Base-by-base conservation (phyloP, 2,113 vertebrate species). In the Dendrocopos noguchii region DNA sequence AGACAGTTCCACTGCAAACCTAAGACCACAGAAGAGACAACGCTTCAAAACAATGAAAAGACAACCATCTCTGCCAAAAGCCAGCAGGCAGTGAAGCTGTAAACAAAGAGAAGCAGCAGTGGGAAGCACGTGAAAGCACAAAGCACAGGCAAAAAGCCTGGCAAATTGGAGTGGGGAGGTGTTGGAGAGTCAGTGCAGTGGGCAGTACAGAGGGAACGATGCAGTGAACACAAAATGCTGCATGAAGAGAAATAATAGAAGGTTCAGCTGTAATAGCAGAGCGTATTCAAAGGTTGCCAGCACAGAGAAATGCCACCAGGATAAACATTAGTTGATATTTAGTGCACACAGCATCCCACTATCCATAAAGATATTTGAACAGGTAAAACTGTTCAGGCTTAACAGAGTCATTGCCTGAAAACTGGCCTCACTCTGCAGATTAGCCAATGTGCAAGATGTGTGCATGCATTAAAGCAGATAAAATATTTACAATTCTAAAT, bases 401-500 rank as follows among this genome's bases (percentile, higher is more conserved):
- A 53, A 33, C 61, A 25, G 44, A 80, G 52, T 7, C 63, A 36
- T 36, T 68, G 66, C 50, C 80, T 86, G 33, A 75, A 91, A 90
- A 55, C 8, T 15, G 29, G 10, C 15, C 42, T 63, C 34, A 67
- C 82, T 96, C 76, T 90, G 72, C 70, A 93, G 55, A 67, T 94
- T 39, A 93, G 65, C 75, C 91, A 90, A 92, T 33, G 57, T 90
- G 50, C 66, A 72, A 84, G 70, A 88, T 60, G 61, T 79, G 75
- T 46, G 28, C 27, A 59, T 84, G 91, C 87, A 94, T 90, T 94
- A 92, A 91, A 91, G 76, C 28, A 93, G 93, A 95, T 96, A 88
- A 95, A 96, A 95, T 95, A 94, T 96, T 96, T 94, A 96, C 90
- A 80, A 79, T 90, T 95, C 93, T 80, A 94, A 92, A 91, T 90